Evolutionary conservation across 2,888 invertebrate genomes (phyloP).

Genomic region (Tinea pellionella): DNA sequence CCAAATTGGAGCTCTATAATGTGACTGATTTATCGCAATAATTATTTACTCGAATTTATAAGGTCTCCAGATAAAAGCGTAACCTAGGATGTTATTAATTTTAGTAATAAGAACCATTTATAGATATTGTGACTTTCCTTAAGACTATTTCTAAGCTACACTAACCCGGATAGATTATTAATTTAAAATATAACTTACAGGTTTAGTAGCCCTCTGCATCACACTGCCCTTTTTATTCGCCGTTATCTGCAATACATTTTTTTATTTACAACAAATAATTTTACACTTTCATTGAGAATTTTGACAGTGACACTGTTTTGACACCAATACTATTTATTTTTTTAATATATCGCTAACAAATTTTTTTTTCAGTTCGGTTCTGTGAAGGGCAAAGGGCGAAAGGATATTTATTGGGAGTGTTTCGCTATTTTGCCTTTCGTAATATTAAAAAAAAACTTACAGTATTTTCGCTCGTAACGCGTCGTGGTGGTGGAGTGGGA

Average conservation of each 20-base stretch:
- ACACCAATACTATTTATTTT: background rate
- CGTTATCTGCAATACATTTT: conserved; percentile 1
- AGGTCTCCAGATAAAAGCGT: too few species aligned
- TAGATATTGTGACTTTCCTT: too few species aligned
- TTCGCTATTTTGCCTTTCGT: too few species aligned
- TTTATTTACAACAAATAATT: background rate
- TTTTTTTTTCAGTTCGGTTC: too few species aligned
- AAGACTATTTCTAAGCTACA: too few species aligned
- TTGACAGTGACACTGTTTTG: background rate
- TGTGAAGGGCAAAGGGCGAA: too few species aligned
- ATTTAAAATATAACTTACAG: conserved; percentile 29
- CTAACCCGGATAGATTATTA: background rate
- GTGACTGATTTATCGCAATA: too few species aligned
- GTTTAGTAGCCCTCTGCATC: conserved; percentile 33
- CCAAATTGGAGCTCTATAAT: too few species aligned
- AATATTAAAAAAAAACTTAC: conserved; percentile 26
- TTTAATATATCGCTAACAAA: background rate
- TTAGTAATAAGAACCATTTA: too few species aligned
- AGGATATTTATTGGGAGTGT: too few species aligned
- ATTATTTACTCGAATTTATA: too few species aligned
- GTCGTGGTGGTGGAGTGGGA: conserved; percentile 26
- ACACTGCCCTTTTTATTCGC: conserved; percentile 34
- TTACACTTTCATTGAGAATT: background rate
- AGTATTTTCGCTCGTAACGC: conserved; percentile 37
- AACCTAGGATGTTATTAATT: too few species aligned